Base-by-base conservation (phyloP, 2,797 vertebrate species). In the Catamblyrhynchus diadema region DNA sequence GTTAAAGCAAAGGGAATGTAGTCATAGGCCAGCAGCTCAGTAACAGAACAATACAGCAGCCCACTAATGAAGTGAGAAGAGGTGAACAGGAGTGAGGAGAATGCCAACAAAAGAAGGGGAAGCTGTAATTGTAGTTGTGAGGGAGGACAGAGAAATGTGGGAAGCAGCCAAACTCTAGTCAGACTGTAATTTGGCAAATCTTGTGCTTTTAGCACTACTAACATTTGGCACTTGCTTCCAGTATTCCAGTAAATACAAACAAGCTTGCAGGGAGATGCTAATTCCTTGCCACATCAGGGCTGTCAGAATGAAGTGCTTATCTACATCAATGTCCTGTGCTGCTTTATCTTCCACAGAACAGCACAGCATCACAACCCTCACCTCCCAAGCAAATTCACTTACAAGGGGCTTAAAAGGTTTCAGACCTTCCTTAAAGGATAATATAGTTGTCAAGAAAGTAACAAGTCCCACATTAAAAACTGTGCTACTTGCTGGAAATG, bases 11-110 rank as follows among this genome's bases (percentile, higher is more conserved):
- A 75, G 80, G 82, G 45, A 90, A 84, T 45, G 56, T 19, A 93
- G 88, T 42, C 88, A 83, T 59, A 90, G 83, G 51, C 80, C 71
- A 92, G 70, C 41, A 70, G 88, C 77, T 94, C 69, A 37, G 80
- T n/a, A 79, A 90, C 56, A 88, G 66, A 92, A 94, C 90, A 91
- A 51, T 25, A 59, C 37, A 75, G 59, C 62, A 91, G 48, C 32
- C 39, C 15, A 15, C 80, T 91, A 93, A 70, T 33, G 66, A 86
- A 94, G 33, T 48, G 70, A 95, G 66, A 81, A 85, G 30, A 79
- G 41, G 62, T 51, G 77, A 90, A 84, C n/a, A 42, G 70, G 64
- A 86, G 33, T 25, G 33, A 69, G 66, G 25, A 81, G 37, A 86
- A 88, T 3, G 47, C 33, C 59, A 90, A 39, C 32, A 66, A 47